A percentile compares a stretch with the other conserved stretches of the same genome.
phyloP scores from a whole-genome alignment of 2,888 invertebrate genomes.

The Nephrotoma appendiculata region DNA sequence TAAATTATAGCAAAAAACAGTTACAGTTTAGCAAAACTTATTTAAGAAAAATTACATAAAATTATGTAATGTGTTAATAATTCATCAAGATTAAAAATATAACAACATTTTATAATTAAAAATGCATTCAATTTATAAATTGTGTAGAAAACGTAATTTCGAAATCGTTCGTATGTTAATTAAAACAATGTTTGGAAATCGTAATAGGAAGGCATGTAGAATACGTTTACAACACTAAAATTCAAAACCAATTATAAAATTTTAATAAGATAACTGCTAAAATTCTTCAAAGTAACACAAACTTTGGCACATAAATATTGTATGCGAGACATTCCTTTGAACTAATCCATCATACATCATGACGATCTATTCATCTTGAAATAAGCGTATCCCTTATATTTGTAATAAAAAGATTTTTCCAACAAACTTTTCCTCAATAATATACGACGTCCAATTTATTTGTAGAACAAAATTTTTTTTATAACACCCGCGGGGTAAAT shows the following conservation, averaged over 20 bases:
- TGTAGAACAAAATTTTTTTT: not conserved
- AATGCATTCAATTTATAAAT: no score
- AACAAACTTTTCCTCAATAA: not conserved
- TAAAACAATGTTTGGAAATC: no score
- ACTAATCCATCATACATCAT: not conserved
- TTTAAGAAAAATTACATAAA: no score
- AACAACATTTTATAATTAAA: no score
- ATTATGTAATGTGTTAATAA: no score
- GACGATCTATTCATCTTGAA: not conserved
- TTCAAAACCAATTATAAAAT: not conserved
- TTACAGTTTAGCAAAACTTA: no score
- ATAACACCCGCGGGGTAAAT: not conserved
- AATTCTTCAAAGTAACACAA: not conserved
- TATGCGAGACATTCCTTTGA: not conserved
- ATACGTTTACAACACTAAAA: not conserved
- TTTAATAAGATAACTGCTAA: not conserved
- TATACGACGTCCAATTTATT: not conserved
- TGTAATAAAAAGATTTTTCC: not conserved
- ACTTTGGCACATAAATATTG: not conserved
- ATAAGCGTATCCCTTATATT: not conserved
- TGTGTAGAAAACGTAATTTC: no score
- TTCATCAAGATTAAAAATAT: no score
- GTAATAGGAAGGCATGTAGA: no score
- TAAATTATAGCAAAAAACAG: no score
- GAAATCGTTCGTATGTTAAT: no score